phyloP scores from a whole-genome alignment of 92 coral and sea anemone genomes.

The Porites lobata region DNA sequence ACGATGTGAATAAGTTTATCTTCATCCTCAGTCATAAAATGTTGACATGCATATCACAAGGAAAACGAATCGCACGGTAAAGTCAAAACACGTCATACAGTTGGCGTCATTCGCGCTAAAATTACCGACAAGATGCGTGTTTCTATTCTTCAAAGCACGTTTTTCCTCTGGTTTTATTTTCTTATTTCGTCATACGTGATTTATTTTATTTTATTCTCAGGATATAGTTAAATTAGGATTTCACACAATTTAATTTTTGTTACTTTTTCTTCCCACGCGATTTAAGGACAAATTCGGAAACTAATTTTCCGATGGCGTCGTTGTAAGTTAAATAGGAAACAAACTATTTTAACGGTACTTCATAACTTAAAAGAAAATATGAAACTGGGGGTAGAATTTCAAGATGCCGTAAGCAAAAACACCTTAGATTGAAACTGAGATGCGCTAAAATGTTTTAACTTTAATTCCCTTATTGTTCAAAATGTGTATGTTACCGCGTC shows the following conservation, averaged over 20 bases:
- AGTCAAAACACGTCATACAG: neutral
- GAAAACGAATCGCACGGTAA: neutral
- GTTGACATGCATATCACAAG: neutral
- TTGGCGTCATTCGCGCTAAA: neutral
- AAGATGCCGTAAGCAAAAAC: neutral
- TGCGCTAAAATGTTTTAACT: neutral
- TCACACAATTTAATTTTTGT: slow-evolving; percentile 28
- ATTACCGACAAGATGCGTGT: neutral
- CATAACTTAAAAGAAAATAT: too few species aligned
- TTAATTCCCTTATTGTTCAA: slow-evolving; percentile 15
- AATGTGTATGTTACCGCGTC: neutral
- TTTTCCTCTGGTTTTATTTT: neutral
- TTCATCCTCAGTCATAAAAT: slow-evolving; percentile 25
- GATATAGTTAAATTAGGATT: slow-evolving; percentile 28
- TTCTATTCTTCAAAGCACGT: neutral
- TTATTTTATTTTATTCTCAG: slow-evolving; percentile 17
- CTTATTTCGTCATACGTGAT: neutral
- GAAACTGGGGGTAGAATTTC: neutral
- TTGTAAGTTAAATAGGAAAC: too few species aligned
- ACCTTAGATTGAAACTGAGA: neutral
- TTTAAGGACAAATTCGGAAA: neutral
- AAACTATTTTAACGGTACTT: too few species aligned
- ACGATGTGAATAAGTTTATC: slow-evolving; percentile 7
- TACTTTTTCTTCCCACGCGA: slow-evolving; percentile 21
- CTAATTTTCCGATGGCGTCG: neutral